phyloP scores from a whole-genome alignment of 2,113 vertebrate species.

The Carassius auratus region DNA sequence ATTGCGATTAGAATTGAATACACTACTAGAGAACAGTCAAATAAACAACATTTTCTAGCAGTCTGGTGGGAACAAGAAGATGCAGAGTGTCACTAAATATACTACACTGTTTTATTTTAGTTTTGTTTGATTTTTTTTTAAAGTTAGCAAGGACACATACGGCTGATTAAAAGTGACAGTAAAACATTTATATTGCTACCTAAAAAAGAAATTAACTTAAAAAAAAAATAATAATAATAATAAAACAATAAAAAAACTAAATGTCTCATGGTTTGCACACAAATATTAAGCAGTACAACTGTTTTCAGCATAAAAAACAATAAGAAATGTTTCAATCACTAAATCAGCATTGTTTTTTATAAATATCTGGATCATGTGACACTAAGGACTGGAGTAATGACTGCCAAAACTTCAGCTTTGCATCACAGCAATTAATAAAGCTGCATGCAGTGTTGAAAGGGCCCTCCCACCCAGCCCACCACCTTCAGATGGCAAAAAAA shows the following conservation, averaged over 20 bases:
- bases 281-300: not conserved
- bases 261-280: not conserved
- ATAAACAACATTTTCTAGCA: not conserved
- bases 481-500: too few relatives aligned
- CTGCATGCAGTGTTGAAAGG: too few relatives aligned
- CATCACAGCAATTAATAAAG: not conserved
- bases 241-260: too few relatives aligned
- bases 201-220: not conserved
- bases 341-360: not conserved
- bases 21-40: not conserved
- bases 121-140: too few relatives aligned
- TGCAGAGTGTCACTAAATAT: not conserved
- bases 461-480: too few relatives aligned
- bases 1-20: constrained; percentile 9
- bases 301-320: not conserved
- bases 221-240: not conserved
- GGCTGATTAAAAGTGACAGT: not conserved
- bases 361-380: not conserved
- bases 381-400: not conserved
- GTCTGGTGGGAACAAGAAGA: not conserved
- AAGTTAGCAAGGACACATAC: too few relatives aligned
- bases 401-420: not conserved
- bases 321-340: not conserved
- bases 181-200: not conserved
- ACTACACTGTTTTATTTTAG: not conserved